Percentiles rank a stretch among this genome's conserved stretches.
These are phyloP conservation scores for Venustaconcha ellipsiformis DNA, from an alignment of 1,140 invertebrate genomes.

Conservation along the genomic window DNA sequence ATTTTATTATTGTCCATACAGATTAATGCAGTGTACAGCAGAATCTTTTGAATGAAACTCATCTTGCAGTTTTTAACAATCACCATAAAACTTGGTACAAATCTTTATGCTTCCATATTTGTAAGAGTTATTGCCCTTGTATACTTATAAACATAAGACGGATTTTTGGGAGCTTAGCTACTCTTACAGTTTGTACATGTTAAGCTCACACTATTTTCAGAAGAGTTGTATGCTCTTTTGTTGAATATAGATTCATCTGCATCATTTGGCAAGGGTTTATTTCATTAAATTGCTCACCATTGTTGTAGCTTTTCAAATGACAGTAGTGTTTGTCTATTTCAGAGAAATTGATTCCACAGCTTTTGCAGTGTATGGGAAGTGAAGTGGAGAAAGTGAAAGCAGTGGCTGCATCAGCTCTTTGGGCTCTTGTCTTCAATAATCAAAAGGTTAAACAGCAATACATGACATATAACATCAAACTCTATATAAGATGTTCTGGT, in stretches of 20 bases:
- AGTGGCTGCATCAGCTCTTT: constrained; percentile 58
- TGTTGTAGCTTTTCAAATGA: too few relatives aligned
- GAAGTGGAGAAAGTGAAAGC: constrained; percentile 35
- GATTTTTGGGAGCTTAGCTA: too few relatives aligned
- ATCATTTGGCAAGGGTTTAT: not conserved
- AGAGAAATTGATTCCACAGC: constrained; percentile 59
- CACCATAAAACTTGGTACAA: not conserved
- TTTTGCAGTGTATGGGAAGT: constrained; percentile 51
- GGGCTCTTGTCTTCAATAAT: constrained; percentile 63
- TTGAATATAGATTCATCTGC: not conserved
- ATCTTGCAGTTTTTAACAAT: not conserved
- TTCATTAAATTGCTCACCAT: too few relatives aligned
- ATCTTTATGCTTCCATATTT: not conserved
- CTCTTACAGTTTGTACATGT: not conserved
- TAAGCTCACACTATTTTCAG: not conserved
- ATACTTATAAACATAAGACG: too few relatives aligned
- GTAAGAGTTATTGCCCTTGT: too few relatives aligned
- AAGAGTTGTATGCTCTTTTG: not conserved
- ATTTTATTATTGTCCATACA: too few relatives aligned
- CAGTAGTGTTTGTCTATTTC: constrained; percentile 20
- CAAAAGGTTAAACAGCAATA: constrained; percentile 54
- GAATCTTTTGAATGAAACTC: too few relatives aligned
- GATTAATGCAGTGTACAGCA: too few relatives aligned
- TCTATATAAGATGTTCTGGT: too few relatives aligned
- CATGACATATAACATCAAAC: too few relatives aligned